Percentiles rank a stretch among this genome's conserved stretches.
Conservation (phyloP, 1,140 invertebrate genomes). For the Lutraria rhynchaena region DNA sequence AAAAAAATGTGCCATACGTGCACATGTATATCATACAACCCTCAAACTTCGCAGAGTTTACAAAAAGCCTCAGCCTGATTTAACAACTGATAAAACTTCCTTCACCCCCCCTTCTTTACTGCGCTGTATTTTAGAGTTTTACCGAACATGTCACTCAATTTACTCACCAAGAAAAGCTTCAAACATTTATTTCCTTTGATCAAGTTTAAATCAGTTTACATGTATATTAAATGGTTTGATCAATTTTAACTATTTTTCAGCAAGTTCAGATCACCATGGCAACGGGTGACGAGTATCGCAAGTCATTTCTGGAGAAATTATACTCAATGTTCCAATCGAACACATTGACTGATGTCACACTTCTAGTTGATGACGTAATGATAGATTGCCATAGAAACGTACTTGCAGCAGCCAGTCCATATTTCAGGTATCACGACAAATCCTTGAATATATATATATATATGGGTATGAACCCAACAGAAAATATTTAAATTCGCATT, state of each 20-base stretch:
- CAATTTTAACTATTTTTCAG: constrained; percentile 16
- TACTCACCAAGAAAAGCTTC: too few species aligned
- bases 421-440: constrained; percentile 86
- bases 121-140: too few species aligned
- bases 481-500: background rate
- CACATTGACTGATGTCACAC: constrained; percentile 87
- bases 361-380: constrained; percentile 59
- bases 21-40: too few species aligned
- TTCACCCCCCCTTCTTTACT: too few species aligned
- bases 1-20: too few species aligned
- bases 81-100: too few species aligned
- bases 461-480: background rate
- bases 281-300: constrained; percentile 84
- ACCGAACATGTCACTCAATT: too few species aligned
- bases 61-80: too few species aligned
- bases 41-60: too few species aligned
- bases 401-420: constrained; percentile 73
- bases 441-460: background rate
- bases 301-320: constrained; percentile 90
- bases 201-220: too few species aligned
- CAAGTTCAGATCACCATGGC: background rate
- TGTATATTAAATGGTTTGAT: too few species aligned
- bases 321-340: constrained; percentile 92
- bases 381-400: constrained; percentile 73
- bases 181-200: too few species aligned